phyloP scores from a whole-genome alignment of 2,888 invertebrate species.

The Eulithis testata region DNA sequence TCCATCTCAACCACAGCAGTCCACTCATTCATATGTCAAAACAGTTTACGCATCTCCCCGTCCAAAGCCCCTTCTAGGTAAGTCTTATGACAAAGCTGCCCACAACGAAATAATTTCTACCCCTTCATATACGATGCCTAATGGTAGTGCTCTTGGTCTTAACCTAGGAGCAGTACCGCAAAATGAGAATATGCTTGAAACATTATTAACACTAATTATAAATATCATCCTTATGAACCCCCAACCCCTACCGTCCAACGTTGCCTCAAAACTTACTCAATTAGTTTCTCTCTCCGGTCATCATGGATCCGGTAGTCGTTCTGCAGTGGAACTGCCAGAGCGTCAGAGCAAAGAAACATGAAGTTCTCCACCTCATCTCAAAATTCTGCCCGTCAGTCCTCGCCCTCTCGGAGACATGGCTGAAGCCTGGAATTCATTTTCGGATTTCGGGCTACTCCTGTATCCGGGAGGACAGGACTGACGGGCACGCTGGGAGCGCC shows the following conservation, averaged over 20 bases:
- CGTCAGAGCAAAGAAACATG: neutral
- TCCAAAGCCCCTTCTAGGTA: neutral
- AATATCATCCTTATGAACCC: constrained; percentile 3
- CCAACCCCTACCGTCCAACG: constrained; percentile 8
- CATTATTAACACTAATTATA: neutral
- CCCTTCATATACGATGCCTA: neutral
- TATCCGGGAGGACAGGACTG: neutral
- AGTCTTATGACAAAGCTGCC: constrained; percentile 1
- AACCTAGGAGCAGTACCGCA: neutral
- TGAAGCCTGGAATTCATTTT: neutral
- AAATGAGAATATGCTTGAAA: neutral
- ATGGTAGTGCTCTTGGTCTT: neutral
- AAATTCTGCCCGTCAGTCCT: neutral
- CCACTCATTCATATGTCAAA: neutral
- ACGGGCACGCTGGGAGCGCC: constrained; percentile 1
- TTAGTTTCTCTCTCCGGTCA: neutral
- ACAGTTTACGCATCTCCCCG: neutral
- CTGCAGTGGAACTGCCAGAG: constrained; percentile 1
- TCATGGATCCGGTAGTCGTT: neutral
- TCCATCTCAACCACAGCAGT: neutral
- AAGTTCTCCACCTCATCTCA: neutral
- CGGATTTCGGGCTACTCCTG: neutral
- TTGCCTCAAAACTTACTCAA: constrained; percentile 7
- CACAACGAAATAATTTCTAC: neutral
- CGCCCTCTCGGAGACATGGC: constrained; percentile 3